phyloP scores from a whole-genome alignment of 1,140 invertebrate genomes.

The Papilio dardanus region DNA sequence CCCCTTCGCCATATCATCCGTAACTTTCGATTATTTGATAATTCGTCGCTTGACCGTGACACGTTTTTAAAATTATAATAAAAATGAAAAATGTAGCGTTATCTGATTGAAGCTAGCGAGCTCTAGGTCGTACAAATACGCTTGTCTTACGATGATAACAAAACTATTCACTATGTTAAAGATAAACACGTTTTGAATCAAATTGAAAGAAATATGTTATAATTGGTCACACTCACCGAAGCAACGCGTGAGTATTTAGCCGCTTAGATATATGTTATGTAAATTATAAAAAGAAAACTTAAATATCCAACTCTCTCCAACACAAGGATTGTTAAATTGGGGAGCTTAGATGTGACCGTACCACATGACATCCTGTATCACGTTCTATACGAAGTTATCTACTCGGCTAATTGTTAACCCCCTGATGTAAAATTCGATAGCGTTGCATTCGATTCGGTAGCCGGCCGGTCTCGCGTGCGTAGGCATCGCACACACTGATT shows the following conservation, averaged over 20 bases:
- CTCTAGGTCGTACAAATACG: conserved; percentile 25
- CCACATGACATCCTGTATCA: no score
- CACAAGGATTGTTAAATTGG: no score
- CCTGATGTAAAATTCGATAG: not conserved
- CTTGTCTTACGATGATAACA: not conserved
- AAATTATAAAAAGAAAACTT: no score
- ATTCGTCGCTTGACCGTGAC: conserved; percentile 30
- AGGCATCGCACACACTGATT: conserved; percentile 52
- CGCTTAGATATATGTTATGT: no score
- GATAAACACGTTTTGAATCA: not conserved
- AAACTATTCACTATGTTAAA: conserved; percentile 6
- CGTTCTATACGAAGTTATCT: no score
- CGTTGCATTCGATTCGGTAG: conserved; percentile 53
- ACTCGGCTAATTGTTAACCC: no score
- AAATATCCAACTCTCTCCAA: no score
- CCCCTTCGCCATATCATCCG: not conserved
- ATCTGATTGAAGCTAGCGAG: conserved; percentile 30
- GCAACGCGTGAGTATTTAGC: no score
- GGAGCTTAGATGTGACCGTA: no score
- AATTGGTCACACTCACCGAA: no score
- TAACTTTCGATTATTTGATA: conserved; percentile 33
- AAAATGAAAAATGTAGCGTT: conserved; percentile 28
- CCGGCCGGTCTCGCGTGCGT: conserved; percentile 63
- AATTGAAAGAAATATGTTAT: no score
- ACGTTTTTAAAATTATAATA: conserved; percentile 31